phyloP scores from a whole-genome alignment of 1,140 invertebrate species.

The Saccostrea glomerata region DNA sequence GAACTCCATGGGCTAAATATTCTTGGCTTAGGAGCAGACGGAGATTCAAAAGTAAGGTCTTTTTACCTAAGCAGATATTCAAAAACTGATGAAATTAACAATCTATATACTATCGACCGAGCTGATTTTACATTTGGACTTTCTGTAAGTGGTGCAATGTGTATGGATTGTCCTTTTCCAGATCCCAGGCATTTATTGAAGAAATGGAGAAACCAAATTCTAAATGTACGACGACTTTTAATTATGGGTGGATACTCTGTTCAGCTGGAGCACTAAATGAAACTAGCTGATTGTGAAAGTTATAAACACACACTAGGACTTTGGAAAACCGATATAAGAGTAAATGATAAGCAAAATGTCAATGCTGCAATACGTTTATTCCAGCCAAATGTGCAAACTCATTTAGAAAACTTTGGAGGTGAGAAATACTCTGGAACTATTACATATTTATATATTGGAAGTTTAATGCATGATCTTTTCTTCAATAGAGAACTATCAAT shows the following conservation, averaged over 20 bases:
- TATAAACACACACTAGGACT: slow-evolving; percentile 34
- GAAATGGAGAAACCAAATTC: slow-evolving; percentile 39
- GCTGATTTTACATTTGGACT: neutral
- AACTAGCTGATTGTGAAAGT: slow-evolving; percentile 4
- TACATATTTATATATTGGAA: neutral
- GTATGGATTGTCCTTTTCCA: slow-evolving; percentile 21
- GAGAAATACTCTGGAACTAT: slow-evolving; percentile 18
- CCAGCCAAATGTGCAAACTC: neutral
- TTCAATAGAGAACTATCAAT: neutral
- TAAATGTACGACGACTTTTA: slow-evolving; percentile 32
- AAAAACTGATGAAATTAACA: neutral
- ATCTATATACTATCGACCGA: neutral
- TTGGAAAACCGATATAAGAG: slow-evolving; percentile 40
- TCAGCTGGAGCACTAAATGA: slow-evolving; percentile 36
- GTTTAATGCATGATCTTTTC: too few species aligned
- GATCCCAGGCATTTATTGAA: slow-evolving; percentile 30
- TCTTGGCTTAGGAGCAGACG: slow-evolving; percentile 27
- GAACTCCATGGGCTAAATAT: slow-evolving; percentile 7
- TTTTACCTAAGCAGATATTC: neutral
- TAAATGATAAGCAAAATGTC: slow-evolving; percentile 41
- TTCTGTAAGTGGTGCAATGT: neutral
- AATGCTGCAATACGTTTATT: slow-evolving; percentile 37
- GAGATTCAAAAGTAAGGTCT: slow-evolving; percentile 19
- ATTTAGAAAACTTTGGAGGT: neutral
- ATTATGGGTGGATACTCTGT: slow-evolving; percentile 7